These are phyloP conservation scores for Crepidodera aurea DNA, from an alignment of 2,888 invertebrate genomes.

Conservation along the genomic window DNA sequence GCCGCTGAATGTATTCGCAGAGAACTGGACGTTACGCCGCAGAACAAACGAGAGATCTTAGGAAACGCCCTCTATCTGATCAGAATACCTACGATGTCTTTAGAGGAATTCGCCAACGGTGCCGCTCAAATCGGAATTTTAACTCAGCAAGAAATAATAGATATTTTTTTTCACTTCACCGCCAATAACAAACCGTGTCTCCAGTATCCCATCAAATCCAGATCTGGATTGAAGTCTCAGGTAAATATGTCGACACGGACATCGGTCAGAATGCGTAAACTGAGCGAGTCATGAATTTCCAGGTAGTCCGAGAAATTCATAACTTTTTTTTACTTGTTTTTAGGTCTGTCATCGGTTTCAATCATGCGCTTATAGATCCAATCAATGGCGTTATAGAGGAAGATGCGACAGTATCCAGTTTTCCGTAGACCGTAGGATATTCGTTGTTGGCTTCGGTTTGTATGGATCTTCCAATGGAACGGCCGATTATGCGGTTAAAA, in stretches of 20 bases:
- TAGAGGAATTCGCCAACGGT: constrained; percentile 94
- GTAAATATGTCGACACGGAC: no score
- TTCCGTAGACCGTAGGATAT: constrained; percentile 93
- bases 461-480: constrained; percentile 97
- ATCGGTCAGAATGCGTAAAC: no score
- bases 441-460: constrained; percentile 93
- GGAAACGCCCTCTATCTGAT: constrained; percentile 85
- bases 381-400: constrained; percentile 97
- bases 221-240: constrained; percentile 89
- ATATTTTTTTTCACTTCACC: constrained; percentile 94
- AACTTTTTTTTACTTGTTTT: constrained; percentile 40
- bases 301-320: no score
- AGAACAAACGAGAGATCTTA: constrained; percentile 79
- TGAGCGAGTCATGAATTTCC: no score
- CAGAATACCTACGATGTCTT: constrained; percentile 91
- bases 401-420: constrained; percentile 97
- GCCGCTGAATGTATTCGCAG: constrained; percentile 86
- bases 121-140: constrained; percentile 93
- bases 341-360: constrained; percentile 95
- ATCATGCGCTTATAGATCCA: constrained; percentile 94
- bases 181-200: constrained; percentile 86
- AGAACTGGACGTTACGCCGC: constrained; percentile 81
- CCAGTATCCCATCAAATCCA: constrained; percentile 81
- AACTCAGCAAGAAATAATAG: constrained; percentile 91
- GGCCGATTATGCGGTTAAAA: constrained; percentile 93